Conservation (phyloP, 2,888 invertebrate species). For the Panorpa germanica region DNA sequence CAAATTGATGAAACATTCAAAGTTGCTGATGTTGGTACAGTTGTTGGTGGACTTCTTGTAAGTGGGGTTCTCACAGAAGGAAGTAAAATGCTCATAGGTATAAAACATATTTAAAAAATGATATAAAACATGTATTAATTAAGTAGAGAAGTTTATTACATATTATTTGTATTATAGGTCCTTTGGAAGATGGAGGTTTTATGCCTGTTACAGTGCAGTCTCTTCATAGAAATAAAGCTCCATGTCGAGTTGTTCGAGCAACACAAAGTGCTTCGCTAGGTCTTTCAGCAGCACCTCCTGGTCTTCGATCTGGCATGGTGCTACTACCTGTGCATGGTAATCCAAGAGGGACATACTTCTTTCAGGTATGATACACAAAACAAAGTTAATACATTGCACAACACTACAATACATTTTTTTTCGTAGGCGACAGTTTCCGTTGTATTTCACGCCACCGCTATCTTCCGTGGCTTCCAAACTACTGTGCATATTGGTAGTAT, state of each 20-base stretch:
- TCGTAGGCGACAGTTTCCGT: constrained; percentile 75
- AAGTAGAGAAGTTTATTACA: too few relatives aligned
- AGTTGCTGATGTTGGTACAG: constrained; percentile 64
- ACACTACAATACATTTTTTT: constrained; percentile 12
- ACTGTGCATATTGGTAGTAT: constrained; percentile 94
- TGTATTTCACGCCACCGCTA: constrained; percentile 71
- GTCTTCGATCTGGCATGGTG: constrained; percentile 70
- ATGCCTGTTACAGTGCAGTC: constrained; percentile 59
- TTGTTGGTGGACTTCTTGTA: constrained; percentile 68
- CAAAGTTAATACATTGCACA: constrained; percentile 5
- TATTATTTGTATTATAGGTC: constrained; percentile 41
- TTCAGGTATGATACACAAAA: constrained; percentile 27
- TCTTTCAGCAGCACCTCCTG: constrained; percentile 37
- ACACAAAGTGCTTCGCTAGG: constrained; percentile 81
- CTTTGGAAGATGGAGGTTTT: constrained; percentile 62
- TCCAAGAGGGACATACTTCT: constrained; percentile 39
- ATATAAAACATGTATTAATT: constrained; percentile 4
- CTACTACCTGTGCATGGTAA: constrained; percentile 35
- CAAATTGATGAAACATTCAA: constrained; percentile 90
- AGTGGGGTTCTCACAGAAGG: constrained; percentile 77
- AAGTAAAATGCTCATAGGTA: constrained; percentile 51
- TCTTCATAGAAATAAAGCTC: constrained; percentile 82
- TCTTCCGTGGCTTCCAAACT: constrained; percentile 71
- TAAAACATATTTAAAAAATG: constrained; percentile 9
- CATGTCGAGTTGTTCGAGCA: constrained; percentile 70